Evolutionary conservation across 1,140 invertebrate genomes (phyloP).

Genomic region (Pissodes strobi): DNA sequence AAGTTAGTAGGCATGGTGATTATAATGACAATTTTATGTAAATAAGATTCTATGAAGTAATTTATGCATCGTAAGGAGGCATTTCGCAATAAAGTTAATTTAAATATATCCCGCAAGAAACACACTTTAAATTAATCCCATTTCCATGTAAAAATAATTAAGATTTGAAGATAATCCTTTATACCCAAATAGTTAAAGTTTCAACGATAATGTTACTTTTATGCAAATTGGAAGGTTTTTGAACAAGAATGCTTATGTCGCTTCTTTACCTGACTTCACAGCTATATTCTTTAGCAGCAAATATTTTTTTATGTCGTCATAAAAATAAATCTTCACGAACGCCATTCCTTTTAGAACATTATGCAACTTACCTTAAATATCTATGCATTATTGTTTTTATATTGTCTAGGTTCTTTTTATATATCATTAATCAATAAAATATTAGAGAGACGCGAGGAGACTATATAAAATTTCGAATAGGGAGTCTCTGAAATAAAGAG

Average conservation of each 20-base stretch:
- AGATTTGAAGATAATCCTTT: slow-evolving; percentile 33
- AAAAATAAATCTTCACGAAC: slow-evolving; percentile 12
- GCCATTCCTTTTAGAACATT: background rate
- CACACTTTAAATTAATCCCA: slow-evolving; percentile 28
- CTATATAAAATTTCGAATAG: no score
- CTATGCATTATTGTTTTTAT: no score
- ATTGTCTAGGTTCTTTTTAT: no score
- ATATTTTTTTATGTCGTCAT: slow-evolving; percentile 15
- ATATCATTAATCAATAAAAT: no score
- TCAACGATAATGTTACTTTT: slow-evolving; percentile 30
- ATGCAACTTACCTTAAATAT: no score
- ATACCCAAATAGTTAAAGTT: slow-evolving; percentile 29
- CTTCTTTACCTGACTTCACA: slow-evolving; percentile 20
- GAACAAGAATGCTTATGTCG: slow-evolving; percentile 21
- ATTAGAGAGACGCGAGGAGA: no score
- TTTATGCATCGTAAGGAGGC: slow-evolving; percentile 16
- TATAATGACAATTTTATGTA: no score
- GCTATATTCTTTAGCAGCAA: slow-evolving; percentile 18
- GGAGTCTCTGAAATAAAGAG: no score
- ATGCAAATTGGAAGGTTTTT: slow-evolving; percentile 20
- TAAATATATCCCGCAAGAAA: slow-evolving; percentile 26
- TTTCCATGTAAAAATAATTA: slow-evolving; percentile 33
- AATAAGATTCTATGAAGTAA: slow-evolving; percentile 9
- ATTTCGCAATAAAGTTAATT: slow-evolving; percentile 32
- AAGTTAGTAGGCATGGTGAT: no score